Percentiles rank a stretch among this genome's conserved stretches.
Evolutionary conservation across 2,888 invertebrate species (phyloP).

Genomic region (Cynaeus angustus): DNA sequence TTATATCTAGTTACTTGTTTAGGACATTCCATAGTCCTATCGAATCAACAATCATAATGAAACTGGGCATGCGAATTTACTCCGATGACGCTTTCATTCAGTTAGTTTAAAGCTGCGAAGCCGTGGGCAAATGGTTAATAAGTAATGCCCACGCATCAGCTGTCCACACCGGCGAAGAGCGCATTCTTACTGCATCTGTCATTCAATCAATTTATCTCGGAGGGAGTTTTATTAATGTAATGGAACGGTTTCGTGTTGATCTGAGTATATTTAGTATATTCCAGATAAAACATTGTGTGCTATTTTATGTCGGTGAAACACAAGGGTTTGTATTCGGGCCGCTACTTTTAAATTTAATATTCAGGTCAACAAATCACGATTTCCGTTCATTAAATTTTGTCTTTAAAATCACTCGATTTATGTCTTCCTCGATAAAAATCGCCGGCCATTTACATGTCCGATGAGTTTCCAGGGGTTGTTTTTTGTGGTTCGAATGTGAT

Average conservation of each 20-base stretch:
- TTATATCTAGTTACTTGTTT: slow-evolving; percentile 31
- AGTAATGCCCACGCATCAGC: slow-evolving; percentile 44
- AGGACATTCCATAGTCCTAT: slow-evolving; percentile 21
- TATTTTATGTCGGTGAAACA: too few species aligned
- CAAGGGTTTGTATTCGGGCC: too few species aligned
- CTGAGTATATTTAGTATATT: neutral
- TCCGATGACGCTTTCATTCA: slow-evolving; percentile 44
- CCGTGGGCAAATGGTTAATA: slow-evolving; percentile 45
- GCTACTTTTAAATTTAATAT: too few species aligned
- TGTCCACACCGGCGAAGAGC: slow-evolving; percentile 36
- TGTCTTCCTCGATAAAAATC: slow-evolving; percentile 1
- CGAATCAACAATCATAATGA: slow-evolving; percentile 36
- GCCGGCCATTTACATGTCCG: neutral
- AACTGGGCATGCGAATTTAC: slow-evolving; percentile 32
- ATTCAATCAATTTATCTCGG: slow-evolving; percentile 17
- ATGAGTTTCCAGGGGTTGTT: neutral
- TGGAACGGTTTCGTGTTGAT: neutral
- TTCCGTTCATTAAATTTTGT: neutral
- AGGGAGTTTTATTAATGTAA: neutral
- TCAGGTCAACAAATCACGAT: too few species aligned
- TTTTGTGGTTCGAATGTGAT: neutral
- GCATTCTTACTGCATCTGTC: slow-evolving; percentile 41
- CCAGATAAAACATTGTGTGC: neutral
- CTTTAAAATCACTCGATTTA: neutral
- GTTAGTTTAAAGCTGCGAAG: slow-evolving; percentile 32